Evolutionary conservation across 2,113 vertebrate genomes (phyloP).

Genomic region (Chloropsis hardwickii): DNA sequence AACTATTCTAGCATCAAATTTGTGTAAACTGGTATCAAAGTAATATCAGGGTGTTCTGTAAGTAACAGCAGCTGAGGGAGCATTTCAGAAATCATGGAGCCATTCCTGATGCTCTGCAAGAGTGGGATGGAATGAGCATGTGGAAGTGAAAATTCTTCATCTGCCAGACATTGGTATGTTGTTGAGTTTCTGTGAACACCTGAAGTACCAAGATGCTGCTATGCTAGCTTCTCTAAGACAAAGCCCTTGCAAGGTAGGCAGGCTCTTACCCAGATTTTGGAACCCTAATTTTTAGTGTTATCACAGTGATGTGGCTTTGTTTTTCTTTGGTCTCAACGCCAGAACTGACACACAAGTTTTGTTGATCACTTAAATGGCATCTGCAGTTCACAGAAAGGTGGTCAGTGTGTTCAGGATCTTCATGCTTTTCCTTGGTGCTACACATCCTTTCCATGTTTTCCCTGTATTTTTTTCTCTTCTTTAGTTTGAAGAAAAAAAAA

Average conservation of each 20-base stretch:
- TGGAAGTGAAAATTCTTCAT: neutral
- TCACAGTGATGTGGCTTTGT: neutral
- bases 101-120: neutral
- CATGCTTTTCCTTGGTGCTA: neutral
- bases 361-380: neutral
- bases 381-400: neutral
- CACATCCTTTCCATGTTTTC: neutral
- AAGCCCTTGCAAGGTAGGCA: neutral
- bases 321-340: neutral
- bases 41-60: neutral
- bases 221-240: neutral
- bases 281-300: neutral
- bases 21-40: neutral
- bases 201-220: neutral
- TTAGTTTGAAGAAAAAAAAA: neutral
- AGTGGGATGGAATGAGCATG: neutral
- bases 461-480: neutral
- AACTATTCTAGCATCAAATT: neutral
- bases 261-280: neutral
- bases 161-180: neutral
- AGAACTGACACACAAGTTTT: neutral
- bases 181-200: neutral
- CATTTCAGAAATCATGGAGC: neutral
- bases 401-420: neutral
- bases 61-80: neutral